Evolutionary conservation across 2,113 vertebrate genomes (phyloP).

Genomic region (Lophochroa leadbeateri): DNA sequence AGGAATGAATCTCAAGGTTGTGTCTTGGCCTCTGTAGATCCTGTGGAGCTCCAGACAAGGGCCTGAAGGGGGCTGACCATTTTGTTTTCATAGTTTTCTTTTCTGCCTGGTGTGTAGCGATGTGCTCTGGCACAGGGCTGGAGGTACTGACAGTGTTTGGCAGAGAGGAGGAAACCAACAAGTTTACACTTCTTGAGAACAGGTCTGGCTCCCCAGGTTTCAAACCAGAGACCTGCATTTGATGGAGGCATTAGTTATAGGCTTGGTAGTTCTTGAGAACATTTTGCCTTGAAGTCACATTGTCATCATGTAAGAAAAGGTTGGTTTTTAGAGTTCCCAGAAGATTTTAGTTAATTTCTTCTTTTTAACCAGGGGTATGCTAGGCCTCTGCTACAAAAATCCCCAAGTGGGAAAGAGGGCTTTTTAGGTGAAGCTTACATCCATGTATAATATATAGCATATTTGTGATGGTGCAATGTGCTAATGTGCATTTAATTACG

Average conservation of each 20-base stretch:
- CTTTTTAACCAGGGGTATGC: background rate
- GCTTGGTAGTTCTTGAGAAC: background rate
- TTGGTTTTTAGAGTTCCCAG: background rate
- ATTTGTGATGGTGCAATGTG: background rate
- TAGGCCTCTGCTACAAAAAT: background rate
- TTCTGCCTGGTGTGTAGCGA: background rate
- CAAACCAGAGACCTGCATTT: background rate
- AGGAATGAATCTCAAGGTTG: background rate
- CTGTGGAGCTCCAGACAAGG: background rate
- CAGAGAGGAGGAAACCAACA: background rate
- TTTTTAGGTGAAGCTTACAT: background rate
- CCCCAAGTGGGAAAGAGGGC: background rate
- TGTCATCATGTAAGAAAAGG: background rate
- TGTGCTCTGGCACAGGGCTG: background rate
- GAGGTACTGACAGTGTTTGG: background rate
- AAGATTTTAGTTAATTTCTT: background rate
- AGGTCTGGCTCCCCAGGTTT: background rate
- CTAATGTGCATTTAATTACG: fast-evolving
- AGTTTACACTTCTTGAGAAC: background rate
- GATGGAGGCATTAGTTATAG: background rate
- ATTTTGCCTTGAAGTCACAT: background rate
- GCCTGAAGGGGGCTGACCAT: background rate
- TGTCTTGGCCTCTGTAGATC: background rate
- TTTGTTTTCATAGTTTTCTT: background rate
- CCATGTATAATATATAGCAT: fast-evolving